Evolutionary conservation across 1,140 invertebrate species (phyloP).

Genomic region (Mercenaria mercenaria): DNA sequence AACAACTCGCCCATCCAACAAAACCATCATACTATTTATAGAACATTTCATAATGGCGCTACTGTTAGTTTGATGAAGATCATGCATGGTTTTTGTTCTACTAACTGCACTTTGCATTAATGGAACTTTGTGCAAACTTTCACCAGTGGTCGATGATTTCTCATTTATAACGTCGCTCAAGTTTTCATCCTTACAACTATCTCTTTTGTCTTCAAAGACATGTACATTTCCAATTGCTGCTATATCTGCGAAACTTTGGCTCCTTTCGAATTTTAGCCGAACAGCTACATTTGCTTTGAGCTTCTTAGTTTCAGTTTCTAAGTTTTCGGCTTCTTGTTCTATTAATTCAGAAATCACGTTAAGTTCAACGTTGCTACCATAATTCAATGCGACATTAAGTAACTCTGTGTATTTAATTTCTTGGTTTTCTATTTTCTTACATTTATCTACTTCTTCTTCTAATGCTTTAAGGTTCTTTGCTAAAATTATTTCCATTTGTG

Average conservation of each 20-base stretch:
- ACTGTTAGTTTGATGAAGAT: neutral
- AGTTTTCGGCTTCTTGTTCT: neutral
- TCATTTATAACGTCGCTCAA: neutral
- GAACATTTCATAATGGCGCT: neutral
- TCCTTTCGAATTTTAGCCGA: neutral
- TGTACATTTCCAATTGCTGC: neutral
- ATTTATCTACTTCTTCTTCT: neutral
- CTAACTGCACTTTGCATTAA: neutral
- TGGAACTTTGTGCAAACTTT: neutral
- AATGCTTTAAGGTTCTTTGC: neutral
- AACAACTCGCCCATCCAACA: neutral
- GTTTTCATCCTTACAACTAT: no score
- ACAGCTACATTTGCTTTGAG: neutral
- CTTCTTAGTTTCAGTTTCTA: neutral
- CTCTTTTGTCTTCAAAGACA: neutral
- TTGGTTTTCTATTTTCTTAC: neutral
- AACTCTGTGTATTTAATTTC: neutral
- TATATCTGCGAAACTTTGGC: neutral
- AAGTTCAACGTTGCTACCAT: neutral
- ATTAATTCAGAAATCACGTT: neutral
- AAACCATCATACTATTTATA: neutral
- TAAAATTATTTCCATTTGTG: neutral
- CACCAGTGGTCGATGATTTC: neutral
- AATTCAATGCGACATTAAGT: neutral
- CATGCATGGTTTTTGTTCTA: neutral